Base-by-base conservation (phyloP, 1,140 invertebrate species). In the Leptoteleia sp. region DNA sequence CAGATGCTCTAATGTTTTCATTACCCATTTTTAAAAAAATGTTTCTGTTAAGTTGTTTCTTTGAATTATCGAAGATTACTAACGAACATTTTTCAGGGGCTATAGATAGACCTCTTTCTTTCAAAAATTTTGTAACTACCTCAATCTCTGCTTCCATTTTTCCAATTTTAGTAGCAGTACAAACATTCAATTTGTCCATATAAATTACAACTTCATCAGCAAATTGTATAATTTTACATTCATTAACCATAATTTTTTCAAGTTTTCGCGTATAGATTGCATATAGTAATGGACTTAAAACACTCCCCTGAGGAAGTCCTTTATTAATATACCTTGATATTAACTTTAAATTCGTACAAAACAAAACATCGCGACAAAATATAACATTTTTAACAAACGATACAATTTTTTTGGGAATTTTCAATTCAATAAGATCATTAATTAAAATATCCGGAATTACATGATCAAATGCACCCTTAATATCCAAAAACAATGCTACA, bases 61-160 rank as follows among this genome's bases (percentile, higher is more conserved):
- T 25, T 33, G 27, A 25, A 1, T 54, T 62, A 27, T 54, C 29
- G 19, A 54, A 72, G 5, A 52, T n/a, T 8, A 72, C 16, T n/a
- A 62, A 13, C 8, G 25, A 19, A 31, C 48, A 64, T 25, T 73
- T 73, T 17, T 64, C 40, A 8, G 48, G 47, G 9, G 55, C 47
- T 0, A 72, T 5, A 15, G 43, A 1, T 0, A 62, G 11, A 9
- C 47, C 55, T 35, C 33, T 3, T 4, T 35, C 33, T 4, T 8
- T 29, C 4, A 29, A 8, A 29, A 4, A 7, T 8, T 3, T 4
- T 6, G 6, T 29, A 3, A 29, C 3, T 29, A 6, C 8, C 6
- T 4, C 6, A 4, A 7, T 7, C 6, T 7, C 27, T 29, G 4
- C 8, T 29, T 29, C 7, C 8, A 29, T 6, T 7, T 29, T 29